Conservation (phyloP, 2,113 vertebrate species). For the Seriola aureovittata region DNA sequence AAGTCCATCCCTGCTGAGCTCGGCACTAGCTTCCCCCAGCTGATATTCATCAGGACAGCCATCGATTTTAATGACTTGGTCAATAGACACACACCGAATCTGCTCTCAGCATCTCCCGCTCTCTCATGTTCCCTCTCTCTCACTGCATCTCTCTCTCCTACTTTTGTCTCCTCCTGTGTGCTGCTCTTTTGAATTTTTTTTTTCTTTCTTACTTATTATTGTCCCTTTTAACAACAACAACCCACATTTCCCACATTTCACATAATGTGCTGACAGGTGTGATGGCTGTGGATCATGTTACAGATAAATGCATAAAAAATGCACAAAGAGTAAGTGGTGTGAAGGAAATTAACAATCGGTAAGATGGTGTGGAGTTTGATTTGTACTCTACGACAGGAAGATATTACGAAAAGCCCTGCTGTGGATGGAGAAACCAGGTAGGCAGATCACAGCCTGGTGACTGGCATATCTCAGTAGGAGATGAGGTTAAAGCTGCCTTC, state of each 20-base stretch:
- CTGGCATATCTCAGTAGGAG: slow-evolving; percentile 67
- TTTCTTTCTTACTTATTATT: background rate
- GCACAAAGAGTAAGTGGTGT: slow-evolving; percentile 12
- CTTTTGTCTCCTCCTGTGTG: slow-evolving; percentile 1
- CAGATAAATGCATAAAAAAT: slow-evolving; percentile 5
- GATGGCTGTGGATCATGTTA: background rate
- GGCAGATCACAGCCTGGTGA: slow-evolving; percentile 65
- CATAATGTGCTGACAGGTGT: slow-evolving; percentile 20
- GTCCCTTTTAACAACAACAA: slow-evolving; percentile 31
- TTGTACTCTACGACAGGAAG: slow-evolving; percentile 53
- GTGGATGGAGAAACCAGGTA: slow-evolving; percentile 60
- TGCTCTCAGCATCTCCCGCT: slow-evolving; percentile 38
- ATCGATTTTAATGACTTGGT: slow-evolving; percentile 77
- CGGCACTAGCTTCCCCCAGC: slow-evolving; percentile 48
- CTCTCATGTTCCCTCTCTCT: slow-evolving; percentile 23
- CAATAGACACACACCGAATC: slow-evolving; percentile 68
- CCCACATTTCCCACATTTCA: background rate
- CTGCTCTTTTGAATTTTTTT: background rate
- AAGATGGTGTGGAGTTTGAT: slow-evolving; percentile 45
- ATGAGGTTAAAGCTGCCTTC: slow-evolving; percentile 62
- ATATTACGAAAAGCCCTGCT: slow-evolving; percentile 60
- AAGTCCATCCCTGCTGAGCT: slow-evolving; percentile 56
- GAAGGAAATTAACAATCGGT: slow-evolving; percentile 57
- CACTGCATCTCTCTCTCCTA: slow-evolving; percentile 6
- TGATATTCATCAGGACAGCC: slow-evolving; percentile 74